These are phyloP conservation scores for Apus apus DNA, from an alignment of 2,113 vertebrate genomes.

Conservation along the genomic window DNA sequence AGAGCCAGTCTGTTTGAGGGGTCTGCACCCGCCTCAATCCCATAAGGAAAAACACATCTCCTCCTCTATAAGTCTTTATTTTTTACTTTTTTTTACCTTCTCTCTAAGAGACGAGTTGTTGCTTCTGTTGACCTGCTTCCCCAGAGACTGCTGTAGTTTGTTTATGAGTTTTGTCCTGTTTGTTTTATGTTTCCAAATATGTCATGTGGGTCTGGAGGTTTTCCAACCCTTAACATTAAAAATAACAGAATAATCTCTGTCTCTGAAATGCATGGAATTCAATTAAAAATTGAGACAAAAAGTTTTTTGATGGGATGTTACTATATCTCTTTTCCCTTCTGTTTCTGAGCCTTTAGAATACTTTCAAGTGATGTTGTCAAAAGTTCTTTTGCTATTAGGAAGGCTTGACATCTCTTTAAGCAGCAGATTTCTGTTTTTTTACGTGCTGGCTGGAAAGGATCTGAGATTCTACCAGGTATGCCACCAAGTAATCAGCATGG, in stretches of 20 bases:
- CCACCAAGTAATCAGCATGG: background rate
- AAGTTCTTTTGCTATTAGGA: background rate
- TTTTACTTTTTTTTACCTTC: background rate
- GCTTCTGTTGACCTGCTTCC: slow-evolving; percentile 15
- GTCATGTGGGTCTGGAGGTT: slow-evolving; percentile 24
- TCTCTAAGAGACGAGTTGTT: background rate
- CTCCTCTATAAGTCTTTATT: background rate
- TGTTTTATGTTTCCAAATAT: slow-evolving; percentile 54
- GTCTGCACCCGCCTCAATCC: background rate
- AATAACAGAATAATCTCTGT: slow-evolving; percentile 20
- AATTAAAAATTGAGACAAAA: background rate
- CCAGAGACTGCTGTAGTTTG: slow-evolving; percentile 33
- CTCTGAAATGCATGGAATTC: background rate
- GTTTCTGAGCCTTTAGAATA: background rate
- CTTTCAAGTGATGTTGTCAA: background rate
- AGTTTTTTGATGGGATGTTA: background rate
- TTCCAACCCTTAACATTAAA: slow-evolving; percentile 27
- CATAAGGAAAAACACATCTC: background rate
- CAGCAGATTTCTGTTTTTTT: background rate
- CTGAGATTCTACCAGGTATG: background rate
- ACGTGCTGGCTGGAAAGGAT: background rate
- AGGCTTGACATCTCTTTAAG: background rate
- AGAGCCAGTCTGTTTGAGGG: background rate
- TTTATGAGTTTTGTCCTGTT: slow-evolving; percentile 47
- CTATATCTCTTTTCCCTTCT: background rate